Conservation (phyloP, 2,113 vertebrate species). For the Gracilinanus agilis region DNA sequence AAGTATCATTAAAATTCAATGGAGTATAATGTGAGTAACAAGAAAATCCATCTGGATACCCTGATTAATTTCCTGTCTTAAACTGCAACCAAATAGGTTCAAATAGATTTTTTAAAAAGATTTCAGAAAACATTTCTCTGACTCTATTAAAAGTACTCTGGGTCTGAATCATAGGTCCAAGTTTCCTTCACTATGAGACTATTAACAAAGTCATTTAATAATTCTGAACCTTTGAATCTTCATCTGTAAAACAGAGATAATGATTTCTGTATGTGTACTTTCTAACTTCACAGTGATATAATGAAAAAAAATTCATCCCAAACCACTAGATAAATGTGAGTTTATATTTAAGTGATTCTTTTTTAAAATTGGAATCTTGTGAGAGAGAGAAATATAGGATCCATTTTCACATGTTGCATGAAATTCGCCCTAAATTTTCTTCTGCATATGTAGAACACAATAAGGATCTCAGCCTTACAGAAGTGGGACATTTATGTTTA, state of each 20-base stretch:
- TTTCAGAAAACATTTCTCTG: not conserved
- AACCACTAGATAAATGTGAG: not conserved
- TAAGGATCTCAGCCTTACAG: not conserved
- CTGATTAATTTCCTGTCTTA: not conserved
- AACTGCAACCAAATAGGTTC: not conserved
- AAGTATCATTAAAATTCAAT: not conserved
- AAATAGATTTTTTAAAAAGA: not conserved
- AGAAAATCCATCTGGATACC: not conserved
- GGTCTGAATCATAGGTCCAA: not conserved
- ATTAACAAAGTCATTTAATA: not conserved
- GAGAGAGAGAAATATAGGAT: not conserved
- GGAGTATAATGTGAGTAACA: not conserved
- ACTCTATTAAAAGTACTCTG: not conserved
- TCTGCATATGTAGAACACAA: not conserved
- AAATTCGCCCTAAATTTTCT: not conserved
- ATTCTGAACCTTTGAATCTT: not conserved
- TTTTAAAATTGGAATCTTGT: not conserved
- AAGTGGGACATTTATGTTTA: not conserved
- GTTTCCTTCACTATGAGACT: not conserved
- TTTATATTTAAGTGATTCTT: not conserved
- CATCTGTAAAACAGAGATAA: not conserved
- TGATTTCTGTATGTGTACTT: not conserved
- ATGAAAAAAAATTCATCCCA: not conserved
- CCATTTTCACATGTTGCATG: not conserved
- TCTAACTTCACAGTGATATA: not conserved